Percentiles rank a stretch among this genome's conserved stretches.
Conservation (phyloP, 1,140 invertebrate species). For the Eueides isabella region DNA sequence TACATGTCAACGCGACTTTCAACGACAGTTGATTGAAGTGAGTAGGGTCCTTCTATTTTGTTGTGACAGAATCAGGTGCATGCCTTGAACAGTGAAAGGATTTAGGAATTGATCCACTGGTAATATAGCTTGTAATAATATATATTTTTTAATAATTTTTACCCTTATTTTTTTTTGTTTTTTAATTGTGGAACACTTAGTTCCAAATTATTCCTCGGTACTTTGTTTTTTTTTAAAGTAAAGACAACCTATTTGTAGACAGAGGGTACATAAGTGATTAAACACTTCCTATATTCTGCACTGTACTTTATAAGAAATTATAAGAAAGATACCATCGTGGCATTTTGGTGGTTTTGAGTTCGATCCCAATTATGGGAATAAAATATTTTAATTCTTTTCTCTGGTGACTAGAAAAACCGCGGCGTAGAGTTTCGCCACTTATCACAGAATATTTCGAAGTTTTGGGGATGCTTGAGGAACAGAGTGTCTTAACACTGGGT, state of each 20-base stretch:
- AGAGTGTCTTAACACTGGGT: background rate
- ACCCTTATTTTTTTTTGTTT: background rate
- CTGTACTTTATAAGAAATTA: too few species aligned
- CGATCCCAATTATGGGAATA: background rate
- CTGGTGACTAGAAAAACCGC: background rate
- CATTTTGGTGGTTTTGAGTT: too few species aligned
- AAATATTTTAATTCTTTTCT: background rate
- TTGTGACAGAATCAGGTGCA: constrained; percentile 54
- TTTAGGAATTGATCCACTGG: constrained; percentile 17
- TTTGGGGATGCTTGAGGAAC: background rate
- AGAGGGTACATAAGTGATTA: too few species aligned
- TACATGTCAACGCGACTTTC: constrained; percentile 49
- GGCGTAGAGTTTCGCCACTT: background rate
- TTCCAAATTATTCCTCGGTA: too few species aligned
- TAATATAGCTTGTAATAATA: background rate
- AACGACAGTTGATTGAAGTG: constrained; percentile 55
- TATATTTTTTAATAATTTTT: background rate
- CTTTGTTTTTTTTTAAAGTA: too few species aligned
- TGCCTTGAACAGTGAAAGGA: constrained; percentile 43
- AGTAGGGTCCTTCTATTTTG: constrained; percentile 50
- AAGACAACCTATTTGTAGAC: too few species aligned
- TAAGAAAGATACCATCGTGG: too few species aligned
- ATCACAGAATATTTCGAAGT: background rate
- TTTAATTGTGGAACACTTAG: too few species aligned
- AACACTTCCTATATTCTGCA: too few species aligned